Conservation (phyloP, 2,888 invertebrate species). For the Laspeyria flexula region DNA sequence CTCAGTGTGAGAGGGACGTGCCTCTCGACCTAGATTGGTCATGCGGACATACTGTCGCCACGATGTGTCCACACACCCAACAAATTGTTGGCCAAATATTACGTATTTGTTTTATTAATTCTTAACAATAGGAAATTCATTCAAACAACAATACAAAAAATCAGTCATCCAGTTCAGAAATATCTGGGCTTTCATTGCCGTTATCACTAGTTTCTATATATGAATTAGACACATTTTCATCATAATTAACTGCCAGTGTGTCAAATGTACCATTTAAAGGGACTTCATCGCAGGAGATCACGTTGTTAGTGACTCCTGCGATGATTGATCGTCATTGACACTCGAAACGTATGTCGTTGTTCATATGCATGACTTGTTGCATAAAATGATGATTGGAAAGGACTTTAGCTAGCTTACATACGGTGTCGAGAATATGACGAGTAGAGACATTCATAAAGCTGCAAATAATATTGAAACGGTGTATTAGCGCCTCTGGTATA, state of each 20-base stretch:
- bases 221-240: too few relatives aligned
- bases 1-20: slow-evolving; percentile 64
- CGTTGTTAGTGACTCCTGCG: background rate
- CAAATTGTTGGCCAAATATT: background rate
- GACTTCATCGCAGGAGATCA: background rate
- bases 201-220: background rate
- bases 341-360: background rate
- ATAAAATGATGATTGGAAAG: slow-evolving; percentile 1
- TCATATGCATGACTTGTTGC: background rate
- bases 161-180: background rate
- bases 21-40: slow-evolving; percentile 67
- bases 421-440: background rate
- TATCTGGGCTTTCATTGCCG: too few relatives aligned
- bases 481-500: background rate
- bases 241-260: background rate
- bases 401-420: slow-evolving; percentile 4
- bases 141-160: background rate
- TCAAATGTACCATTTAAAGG: background rate
- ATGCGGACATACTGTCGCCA: slow-evolving; percentile 32
- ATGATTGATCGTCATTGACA: background rate
- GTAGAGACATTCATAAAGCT: background rate
- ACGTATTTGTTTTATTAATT: too few relatives aligned
- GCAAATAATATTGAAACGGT: background rate
- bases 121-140: too few relatives aligned
- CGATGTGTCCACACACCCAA: slow-evolving; percentile 4